phyloP scores from a whole-genome alignment of 2,797 vertebrate genomes.

The Crocidura indochinensis region DNA sequence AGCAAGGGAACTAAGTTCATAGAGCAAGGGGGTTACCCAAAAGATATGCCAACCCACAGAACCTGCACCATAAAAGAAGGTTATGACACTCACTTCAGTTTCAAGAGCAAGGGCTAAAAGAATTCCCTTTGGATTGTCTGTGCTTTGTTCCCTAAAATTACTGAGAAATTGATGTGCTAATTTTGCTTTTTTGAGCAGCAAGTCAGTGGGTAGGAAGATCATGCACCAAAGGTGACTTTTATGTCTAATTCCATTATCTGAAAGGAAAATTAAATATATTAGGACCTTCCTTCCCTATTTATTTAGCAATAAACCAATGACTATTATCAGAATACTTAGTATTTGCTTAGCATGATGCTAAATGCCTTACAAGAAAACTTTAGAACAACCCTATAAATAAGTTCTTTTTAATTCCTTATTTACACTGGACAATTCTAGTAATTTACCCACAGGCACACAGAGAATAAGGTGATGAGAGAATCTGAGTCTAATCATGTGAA shows the following conservation, averaged over 20 bases:
- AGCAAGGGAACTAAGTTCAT: slow-evolving; percentile 1
- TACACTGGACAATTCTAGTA: background rate
- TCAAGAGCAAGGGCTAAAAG: background rate
- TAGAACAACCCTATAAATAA: background rate
- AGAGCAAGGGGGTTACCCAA: slow-evolving; percentile 1
- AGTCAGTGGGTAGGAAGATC: background rate
- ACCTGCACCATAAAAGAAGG: background rate
- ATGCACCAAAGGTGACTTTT: background rate
- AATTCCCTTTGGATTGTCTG: background rate
- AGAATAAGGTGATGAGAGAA: background rate
- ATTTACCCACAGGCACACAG: background rate
- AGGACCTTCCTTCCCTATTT: background rate
- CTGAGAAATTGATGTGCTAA: background rate
- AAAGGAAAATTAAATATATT: background rate
- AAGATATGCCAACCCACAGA: background rate
- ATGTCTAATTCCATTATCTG: background rate
- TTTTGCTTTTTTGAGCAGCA: background rate
- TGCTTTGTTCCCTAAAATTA: slow-evolving; percentile 38
- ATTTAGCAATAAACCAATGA: background rate
- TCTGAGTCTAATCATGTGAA: background rate
- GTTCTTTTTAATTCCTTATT: background rate
- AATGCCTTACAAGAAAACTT: background rate
- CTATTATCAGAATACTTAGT: background rate
- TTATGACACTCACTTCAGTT: background rate
- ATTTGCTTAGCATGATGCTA: background rate